Base-by-base conservation (phyloP, 2,888 invertebrate species). In the Salticus scenicus region DNA sequence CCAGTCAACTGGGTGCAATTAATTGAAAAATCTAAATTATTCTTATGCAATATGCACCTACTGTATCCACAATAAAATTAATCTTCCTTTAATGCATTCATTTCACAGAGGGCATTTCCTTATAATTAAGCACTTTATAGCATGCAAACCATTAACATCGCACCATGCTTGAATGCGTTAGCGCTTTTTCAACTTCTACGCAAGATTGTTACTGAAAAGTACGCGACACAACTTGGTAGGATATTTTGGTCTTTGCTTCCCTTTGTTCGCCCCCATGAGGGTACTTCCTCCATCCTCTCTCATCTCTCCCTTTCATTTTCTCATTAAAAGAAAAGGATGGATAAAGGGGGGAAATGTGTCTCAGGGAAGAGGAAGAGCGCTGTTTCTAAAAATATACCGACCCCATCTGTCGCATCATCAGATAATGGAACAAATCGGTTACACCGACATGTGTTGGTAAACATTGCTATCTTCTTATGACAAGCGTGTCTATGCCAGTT, bases 191-290 rank as follows among this genome's bases (percentile, higher is more conserved):
- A 10, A 12, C 17, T 47, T 47, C 47, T 5, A 2, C 37, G 37
- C 37, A 37, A 37, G n/a, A 8, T 37, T 37, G 37, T 37, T 37
- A 37, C 37, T 8, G 37, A 5, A 37, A 8, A 8, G 7, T 37
- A 12, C 4, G 57, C 1, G 20, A 57, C 24, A 5, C 57, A 17
- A 24, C 24, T 57, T 24, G 24, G 37, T 4, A 24, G 12, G 57
- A 57, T 57, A 57, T 57, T 57, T 24, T 57, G 24, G 57, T 57
- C 20, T 17, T n/a, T 17, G 24, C 57, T 24, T 24, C 57, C 57
- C 57, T 57, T 57, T 57, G 57, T 57, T 57, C 57, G 57, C 57
- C 57, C 57, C 57, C 57, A 24, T 24, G 57, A 24, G 57, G 12
- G 57, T 14, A 57, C 12, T 57, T 57, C 57, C 57, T 57, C 24